A percentile compares a stretch with the other conserved stretches of the same genome.
These are phyloP conservation scores for Nebria brevicollis DNA, from an alignment of 2,888 invertebrate species.

Conservation along the genomic window DNA sequence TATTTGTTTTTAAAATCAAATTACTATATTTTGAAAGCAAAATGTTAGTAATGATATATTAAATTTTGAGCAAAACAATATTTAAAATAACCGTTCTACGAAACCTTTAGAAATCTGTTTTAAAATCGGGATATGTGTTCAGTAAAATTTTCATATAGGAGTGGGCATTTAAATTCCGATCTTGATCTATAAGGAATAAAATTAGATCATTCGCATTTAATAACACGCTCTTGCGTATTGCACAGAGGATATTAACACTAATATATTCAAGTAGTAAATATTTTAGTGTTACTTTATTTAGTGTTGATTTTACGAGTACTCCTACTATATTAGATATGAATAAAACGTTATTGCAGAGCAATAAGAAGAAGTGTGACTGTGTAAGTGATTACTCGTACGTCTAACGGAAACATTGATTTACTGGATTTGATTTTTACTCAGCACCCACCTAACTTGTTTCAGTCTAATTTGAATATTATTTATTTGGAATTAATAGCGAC, in stretches of 20 bases:
- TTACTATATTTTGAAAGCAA: too few species aligned
- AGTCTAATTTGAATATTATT: neutral
- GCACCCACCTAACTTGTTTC: neutral
- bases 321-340: neutral
- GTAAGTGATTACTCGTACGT: neutral
- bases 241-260: neutral
- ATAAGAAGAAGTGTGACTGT: neutral
- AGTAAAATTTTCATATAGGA: neutral
- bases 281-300: constrained; percentile 1
- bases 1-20: too few species aligned
- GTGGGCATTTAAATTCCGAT: neutral
- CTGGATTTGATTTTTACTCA: neutral
- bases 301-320: neutral
- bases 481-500: constrained; percentile 1
- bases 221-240: neutral
- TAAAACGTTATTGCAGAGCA: neutral
- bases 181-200: neutral
- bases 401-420: neutral
- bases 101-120: neutral
- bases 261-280: neutral
- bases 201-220: neutral
- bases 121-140: neutral
- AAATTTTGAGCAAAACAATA: too few species aligned
- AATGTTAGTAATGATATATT: too few species aligned
- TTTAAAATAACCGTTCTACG: too few species aligned